Evolutionary conservation across 2,888 invertebrate species (phyloP).

Genomic region (Coremacera marginata): DNA sequence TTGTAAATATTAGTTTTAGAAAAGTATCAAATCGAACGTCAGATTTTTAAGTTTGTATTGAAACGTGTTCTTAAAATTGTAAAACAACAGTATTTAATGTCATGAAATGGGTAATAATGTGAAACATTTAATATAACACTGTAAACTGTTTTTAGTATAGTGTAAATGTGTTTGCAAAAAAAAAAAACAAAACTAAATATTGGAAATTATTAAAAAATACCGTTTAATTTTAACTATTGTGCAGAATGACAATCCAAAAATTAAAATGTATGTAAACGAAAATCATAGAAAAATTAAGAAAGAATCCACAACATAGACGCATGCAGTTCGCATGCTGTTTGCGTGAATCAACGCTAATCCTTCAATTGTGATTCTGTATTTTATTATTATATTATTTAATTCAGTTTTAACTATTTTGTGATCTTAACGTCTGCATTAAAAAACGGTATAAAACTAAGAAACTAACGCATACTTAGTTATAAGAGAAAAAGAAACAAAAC

Average conservation of each 20-base stretch:
- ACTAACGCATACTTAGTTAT: background rate
- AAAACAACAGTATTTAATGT: background rate
- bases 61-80: background rate
- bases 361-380: conserved; percentile 9
- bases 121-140: background rate
- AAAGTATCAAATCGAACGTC: no score
- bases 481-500: conserved; percentile 18
- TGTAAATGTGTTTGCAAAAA: conserved; percentile 13
- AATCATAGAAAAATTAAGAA: background rate
- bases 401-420: conserved; percentile 58
- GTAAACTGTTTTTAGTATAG: background rate
- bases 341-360: background rate
- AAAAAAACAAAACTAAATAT: conserved; percentile 42
- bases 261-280: background rate
- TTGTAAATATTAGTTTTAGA: background rate
- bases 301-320: conserved; percentile 34
- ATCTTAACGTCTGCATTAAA: conserved; percentile 53
- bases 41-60: no score
- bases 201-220: conserved; percentile 37
- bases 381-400: conserved; percentile 47
- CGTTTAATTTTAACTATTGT: conserved; percentile 40
- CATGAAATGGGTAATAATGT: background rate
- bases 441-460: conserved; percentile 25
- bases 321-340: background rate
- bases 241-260: conserved; percentile 56